Evolutionary conservation across 2,113 vertebrate species (phyloP), one percentile per base, ranked within the genome.

Genomic region (Misgurnus anguillicaudatus): DNA sequence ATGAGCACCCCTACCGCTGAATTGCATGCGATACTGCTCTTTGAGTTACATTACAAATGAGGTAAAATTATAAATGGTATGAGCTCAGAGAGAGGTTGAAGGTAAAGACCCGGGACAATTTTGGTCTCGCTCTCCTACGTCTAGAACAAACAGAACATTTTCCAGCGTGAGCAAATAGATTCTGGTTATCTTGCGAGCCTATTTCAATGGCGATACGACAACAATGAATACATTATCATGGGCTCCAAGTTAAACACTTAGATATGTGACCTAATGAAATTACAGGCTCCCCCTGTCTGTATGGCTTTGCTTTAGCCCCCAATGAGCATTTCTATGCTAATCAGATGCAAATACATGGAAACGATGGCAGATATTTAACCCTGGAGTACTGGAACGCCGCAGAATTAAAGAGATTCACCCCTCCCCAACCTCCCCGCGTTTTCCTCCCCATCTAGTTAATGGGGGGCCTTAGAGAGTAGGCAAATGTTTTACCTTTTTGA

Each of bases 291-390:
- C 87, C 81, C 67, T 83, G 78, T 85, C 81, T 80, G 77, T 76
- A 80, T 83, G 85, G 81, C 79, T 78, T 83, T 70, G 75, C 83
- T 78, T 71, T 36, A 85, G 82, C 84, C 87, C 84, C 88, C 61
- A 78, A 75, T 81, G 70, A 90, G 85, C 87, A 87, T 87, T 88
- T 80, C 80, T 90, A 89, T 92, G 91, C 86, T 89, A 92, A 92
- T 91, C 80, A 82, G 81, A 91, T 92, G 91, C 86, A 91, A 92
- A 93, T 92, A 60, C 78, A 84, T 81, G 85, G 90, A 89, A 90
- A 73, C 89, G 81, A 81, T 86, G 88, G 87, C 88, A 92, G 83
- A 89, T 87, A 87, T 90, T 89, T 87, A 87, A 87, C 87, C 86
- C 85, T 69, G 77, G 77, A 86, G 84, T 80, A 80, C 75, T 67